Base-by-base conservation (phyloP, 1,140 invertebrate genomes). In the Drosophila ironensis region DNA sequence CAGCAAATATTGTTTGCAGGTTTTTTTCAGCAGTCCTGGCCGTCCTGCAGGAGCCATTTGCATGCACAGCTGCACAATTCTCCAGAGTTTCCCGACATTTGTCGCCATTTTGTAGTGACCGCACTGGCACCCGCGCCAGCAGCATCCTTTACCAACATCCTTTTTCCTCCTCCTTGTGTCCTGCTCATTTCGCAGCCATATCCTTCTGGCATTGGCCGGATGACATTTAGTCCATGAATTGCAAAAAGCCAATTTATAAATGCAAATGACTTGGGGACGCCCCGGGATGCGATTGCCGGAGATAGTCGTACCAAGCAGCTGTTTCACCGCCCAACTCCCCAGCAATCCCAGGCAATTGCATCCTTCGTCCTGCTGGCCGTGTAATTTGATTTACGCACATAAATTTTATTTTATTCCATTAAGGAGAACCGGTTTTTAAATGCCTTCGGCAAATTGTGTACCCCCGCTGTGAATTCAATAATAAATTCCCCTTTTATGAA, bases 201-300 rank as follows among this genome's bases (percentile, higher is more conserved):
- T 63, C 54, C 59, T 20, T 12, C 17, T 12, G 16, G 17, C 56
- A 61, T 47, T 63, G 60, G 41, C 56, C 42, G 60, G 56, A 48
- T 63, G 80, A 73, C 73, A 78, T 73, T 86, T 80, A 69, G 66
- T 81, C 80, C 74, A 86, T 84, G 80, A 84, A 84, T 84, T 86
- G 80, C 81, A 80, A 86, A 86, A 81, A 87, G 81, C 80, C 80
- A 86, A 86, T 86, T 86, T 86, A 86, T 81, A 87, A 87, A 86
- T 86, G 80, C 80, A 86, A 86, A 86, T 87, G 72, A 75, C 67
- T 87, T 86, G 80, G 76, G 77, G n/a, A n/a, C n/a, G 63, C 69
- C 67, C 20, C 22, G 25, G 27, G 27, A 19, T 44, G 47, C 53
- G 45, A 20, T 44, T 41, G 33, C 54, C 14, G 5, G 8, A 46